Base-by-base conservation (phyloP, 2,797 vertebrate species). In the Enoplosus armatus region DNA sequence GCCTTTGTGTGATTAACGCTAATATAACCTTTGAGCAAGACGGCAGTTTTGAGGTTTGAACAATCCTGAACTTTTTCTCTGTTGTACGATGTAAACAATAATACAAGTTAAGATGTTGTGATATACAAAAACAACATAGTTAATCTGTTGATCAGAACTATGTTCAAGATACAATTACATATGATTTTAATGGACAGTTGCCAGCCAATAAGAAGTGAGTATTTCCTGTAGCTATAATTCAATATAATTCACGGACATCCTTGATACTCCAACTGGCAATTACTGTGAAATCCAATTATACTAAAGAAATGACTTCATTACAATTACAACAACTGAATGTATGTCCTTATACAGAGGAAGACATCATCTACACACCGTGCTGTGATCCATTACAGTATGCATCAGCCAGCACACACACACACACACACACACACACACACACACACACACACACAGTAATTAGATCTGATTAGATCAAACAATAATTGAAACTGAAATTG, bases 251-350 rank as follows among this genome's bases (percentile, higher is more conserved):
- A 48, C 41, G 37, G 18, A 65, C 7, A 60, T 26, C 18, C 16
- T 16, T 20, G 5, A 70, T 20, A 35, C 20, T 26, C 6, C 22
- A 22, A 41, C 15, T 53, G 10, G 35, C 47, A 59, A 64, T 72
- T 33, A 72, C 20, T 64, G 48, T 43, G 26, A 26, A 58, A 59
- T 37, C 26, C 53, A 81, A 64, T 71, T 26, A 63, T 6, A 69
- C 37, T 51, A 60, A 76, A 82, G 43, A 69, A 54, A 53, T 24
- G 20, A 73, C 73, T 58, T 64, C 53, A 72, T 77, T 68, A 69
- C 22, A 71, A 27, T 10, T n/a, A n/a, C n/a, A 41, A 55, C 43
- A 24, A 59, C 11, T 10, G 8, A 7, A 31, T 29, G 15, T 58
- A 35, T 63, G 29, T 48, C 47, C 27, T 58, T 24, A n/a, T 39